These are phyloP conservation scores for Brachionus manjavacas DNA, from an alignment of 1,140 invertebrate genomes.

Conservation along the genomic window DNA sequence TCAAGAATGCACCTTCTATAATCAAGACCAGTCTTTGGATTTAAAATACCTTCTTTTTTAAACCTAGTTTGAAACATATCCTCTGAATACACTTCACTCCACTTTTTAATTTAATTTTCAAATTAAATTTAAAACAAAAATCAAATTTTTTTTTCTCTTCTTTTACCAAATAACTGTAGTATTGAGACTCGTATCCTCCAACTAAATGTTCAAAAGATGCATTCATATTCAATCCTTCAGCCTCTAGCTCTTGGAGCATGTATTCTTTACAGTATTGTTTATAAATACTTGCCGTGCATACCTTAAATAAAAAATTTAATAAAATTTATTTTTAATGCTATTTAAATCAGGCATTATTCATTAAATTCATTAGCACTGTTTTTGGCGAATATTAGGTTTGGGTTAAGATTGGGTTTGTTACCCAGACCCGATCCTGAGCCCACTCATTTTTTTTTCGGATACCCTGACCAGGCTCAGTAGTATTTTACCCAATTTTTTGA, in stretches of 20 bases:
- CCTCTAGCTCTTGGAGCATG: conserved; percentile 55
- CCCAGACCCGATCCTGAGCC: no score
- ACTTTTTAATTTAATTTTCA: conserved; percentile 53
- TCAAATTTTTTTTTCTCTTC: not conserved
- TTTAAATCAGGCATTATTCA: no score
- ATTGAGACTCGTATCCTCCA: conserved; percentile 62
- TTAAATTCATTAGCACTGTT: no score
- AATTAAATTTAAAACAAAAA: not conserved
- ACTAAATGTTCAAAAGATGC: conserved; percentile 61
- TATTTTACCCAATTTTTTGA: no score
- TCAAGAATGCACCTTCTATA: conserved; percentile 60
- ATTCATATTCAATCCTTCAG: conserved; percentile 60
- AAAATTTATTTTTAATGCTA: not conserved
- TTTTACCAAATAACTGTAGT: conserved; percentile 63
- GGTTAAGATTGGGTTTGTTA: no score
- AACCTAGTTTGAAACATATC: conserved; percentile 62
- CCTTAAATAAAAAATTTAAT: conserved; percentile 43
- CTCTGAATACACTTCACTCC: conserved; percentile 63
- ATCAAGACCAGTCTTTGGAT: conserved; percentile 56
- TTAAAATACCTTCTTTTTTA: conserved; percentile 59
- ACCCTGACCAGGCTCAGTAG: no score
- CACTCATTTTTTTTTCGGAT: no score
- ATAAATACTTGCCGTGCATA: conserved; percentile 56
- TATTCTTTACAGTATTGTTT: conserved; percentile 55
- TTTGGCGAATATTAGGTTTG: no score